Evolutionary conservation across 2,888 invertebrate genomes (phyloP).

Genomic region (Tetropium fuscum): DNA sequence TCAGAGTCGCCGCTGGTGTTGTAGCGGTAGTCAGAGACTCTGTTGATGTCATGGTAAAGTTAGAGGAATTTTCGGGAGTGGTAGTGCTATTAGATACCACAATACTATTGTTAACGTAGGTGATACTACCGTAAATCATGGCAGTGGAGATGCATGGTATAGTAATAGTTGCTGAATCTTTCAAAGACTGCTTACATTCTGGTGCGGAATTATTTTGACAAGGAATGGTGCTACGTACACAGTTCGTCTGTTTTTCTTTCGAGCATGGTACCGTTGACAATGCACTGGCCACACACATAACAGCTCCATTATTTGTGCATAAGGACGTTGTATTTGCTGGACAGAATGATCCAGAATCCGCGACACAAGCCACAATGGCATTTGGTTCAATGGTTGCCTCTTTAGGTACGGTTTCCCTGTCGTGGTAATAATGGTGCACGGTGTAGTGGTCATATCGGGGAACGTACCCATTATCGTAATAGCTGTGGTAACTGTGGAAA

Average conservation of each 20-base stretch:
- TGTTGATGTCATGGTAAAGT: not conserved
- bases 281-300: conserved; percentile 61
- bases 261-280: conserved; percentile 57
- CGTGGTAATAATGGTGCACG: conserved; percentile 63
- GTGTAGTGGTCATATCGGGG: conserved; percentile 58
- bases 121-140: conserved; percentile 45
- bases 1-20: conserved; percentile 25
- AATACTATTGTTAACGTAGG: not conserved
- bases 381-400: conserved; percentile 57
- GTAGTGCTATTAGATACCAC: not conserved
- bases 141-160: conserved; percentile 60
- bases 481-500: conserved; percentile 43
- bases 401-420: conserved; percentile 52
- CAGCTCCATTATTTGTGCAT: conserved; percentile 61
- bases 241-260: conserved; percentile 52
- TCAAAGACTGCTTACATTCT: conserved; percentile 51
- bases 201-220: conserved; percentile 58
- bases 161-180: conserved; percentile 50
- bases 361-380: conserved; percentile 57
- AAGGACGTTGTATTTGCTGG: conserved; percentile 59
- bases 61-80: not conserved
- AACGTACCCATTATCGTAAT: conserved; percentile 47
- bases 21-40: not conserved
- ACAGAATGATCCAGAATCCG: conserved; percentile 60
- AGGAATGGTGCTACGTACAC: conserved; percentile 57